Evolutionary conservation across 1,140 invertebrate species (phyloP).

Genomic region (Drosophila sp.): DNA sequence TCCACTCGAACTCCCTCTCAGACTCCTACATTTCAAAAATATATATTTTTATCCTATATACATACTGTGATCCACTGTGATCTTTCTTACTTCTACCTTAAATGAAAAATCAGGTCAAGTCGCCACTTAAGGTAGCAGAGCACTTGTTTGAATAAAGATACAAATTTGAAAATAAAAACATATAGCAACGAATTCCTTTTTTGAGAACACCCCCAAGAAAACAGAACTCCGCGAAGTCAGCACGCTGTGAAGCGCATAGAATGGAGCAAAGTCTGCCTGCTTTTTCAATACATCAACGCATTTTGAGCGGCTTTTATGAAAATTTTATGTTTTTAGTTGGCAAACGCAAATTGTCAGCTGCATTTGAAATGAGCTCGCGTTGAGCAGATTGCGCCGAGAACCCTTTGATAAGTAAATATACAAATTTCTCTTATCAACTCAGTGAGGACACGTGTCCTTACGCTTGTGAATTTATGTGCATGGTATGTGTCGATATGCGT

Average conservation of each 20-base stretch:
- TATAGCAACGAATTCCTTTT: neutral
- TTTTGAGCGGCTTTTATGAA: slow-evolving; percentile 51
- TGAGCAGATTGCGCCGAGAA: slow-evolving; percentile 27
- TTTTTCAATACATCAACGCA: slow-evolving; percentile 51
- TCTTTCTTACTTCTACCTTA: no score
- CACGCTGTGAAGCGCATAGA: slow-evolving; percentile 39
- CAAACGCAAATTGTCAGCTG: slow-evolving; percentile 58
- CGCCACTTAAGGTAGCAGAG: no score
- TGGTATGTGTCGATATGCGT: slow-evolving; percentile 8
- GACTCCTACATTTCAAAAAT: no score
- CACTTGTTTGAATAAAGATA: no score
- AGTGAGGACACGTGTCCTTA: neutral
- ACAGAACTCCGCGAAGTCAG: neutral
- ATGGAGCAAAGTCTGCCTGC: slow-evolving; percentile 14
- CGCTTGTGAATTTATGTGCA: neutral
- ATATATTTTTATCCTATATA: no score
- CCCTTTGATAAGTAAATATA: slow-evolving; percentile 53
- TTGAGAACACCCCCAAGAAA: neutral
- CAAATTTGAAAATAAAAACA: no score
- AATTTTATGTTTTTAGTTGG: slow-evolving; percentile 48
- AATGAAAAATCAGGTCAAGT: no score
- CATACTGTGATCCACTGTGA: no score
- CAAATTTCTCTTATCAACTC: slow-evolving; percentile 29
- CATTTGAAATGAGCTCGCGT: slow-evolving; percentile 55
- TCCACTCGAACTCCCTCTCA: no score